Conservation (phyloP, 2,113 vertebrate genomes). For the Dipodomys stephensi region DNA sequence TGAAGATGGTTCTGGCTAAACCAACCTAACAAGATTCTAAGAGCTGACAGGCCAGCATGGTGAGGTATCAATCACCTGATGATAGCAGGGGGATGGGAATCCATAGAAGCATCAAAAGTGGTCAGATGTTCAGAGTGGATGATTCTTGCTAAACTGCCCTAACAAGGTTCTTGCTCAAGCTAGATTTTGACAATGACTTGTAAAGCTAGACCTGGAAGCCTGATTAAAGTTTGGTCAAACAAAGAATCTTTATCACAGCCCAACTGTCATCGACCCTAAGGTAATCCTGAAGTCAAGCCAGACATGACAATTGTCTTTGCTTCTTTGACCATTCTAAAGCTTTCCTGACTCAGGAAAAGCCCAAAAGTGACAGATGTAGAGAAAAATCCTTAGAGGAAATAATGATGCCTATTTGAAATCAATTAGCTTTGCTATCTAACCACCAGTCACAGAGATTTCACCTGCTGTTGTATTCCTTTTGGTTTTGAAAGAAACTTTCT, state of each 20-base stretch:
- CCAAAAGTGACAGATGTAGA: slow-evolving; percentile 41
- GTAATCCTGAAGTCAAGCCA: slow-evolving; percentile 6
- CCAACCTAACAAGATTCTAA: not conserved
- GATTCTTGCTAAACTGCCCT: not conserved
- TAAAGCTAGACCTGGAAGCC: no score
- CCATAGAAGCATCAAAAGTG: not conserved
- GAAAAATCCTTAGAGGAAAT: slow-evolving; percentile 8
- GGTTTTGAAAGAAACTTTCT: slow-evolving; percentile 35
- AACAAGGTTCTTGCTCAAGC: not conserved
- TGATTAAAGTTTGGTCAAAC: not conserved
- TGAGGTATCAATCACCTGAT: not conserved
- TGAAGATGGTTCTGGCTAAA: not conserved
- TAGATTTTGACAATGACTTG: not conserved
- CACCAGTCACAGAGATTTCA: slow-evolving; percentile 25
- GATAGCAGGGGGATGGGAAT: no score
- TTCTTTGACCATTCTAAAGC: not conserved
- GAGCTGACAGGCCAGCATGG: not conserved
- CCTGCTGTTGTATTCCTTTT: not conserved
- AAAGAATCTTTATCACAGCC: not conserved
- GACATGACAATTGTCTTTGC: not conserved
- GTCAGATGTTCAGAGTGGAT: not conserved
- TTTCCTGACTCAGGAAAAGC: not conserved
- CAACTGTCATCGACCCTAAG: not conserved
- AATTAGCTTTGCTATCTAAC: slow-evolving; percentile 45
- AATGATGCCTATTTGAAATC: slow-evolving; percentile 51